phyloP scores from a whole-genome alignment of 2,888 invertebrate genomes.

The Calliphora vomitoria region DNA sequence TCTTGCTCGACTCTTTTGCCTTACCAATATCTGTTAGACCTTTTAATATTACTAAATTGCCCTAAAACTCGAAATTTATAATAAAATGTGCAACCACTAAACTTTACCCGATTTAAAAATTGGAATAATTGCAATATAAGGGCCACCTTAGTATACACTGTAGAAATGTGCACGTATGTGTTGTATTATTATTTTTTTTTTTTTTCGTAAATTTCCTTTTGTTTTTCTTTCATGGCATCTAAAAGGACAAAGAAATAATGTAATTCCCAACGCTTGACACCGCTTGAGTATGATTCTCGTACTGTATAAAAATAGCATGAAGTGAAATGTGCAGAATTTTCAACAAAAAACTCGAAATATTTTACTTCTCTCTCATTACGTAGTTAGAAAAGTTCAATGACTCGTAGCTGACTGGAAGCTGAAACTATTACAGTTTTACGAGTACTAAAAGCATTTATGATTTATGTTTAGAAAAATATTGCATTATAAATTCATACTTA shows the following conservation, averaged over 20 bases:
- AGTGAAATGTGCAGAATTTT: conserved; percentile 49
- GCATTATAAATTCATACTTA: conserved; percentile 10
- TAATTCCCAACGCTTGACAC: conserved; percentile 63
- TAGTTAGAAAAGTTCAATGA: conserved; percentile 50
- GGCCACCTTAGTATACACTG: too few species aligned
- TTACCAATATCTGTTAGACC: too few species aligned
- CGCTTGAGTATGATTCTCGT: conserved; percentile 42
- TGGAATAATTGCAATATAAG: too few species aligned
- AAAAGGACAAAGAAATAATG: conserved; percentile 60
- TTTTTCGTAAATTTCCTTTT: not conserved
- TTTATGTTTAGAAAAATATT: conserved; percentile 24
- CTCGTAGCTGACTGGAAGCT: conserved; percentile 1
- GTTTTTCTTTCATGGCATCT: conserved; percentile 40
- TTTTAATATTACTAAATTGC: too few species aligned
- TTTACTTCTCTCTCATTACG: conserved; percentile 19
- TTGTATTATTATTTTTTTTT: too few species aligned
- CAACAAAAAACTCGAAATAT: conserved; percentile 1
- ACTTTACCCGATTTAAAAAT: too few species aligned
- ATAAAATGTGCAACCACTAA: too few species aligned
- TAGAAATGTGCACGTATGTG: not conserved
- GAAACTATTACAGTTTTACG: not conserved
- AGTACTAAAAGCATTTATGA: conserved; percentile 6
- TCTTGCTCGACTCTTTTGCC: too few species aligned
- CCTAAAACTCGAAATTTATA: too few species aligned
- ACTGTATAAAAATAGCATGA: conserved; percentile 49